Evolutionary conservation across 2,113 vertebrate species (phyloP).

Genomic region (Zapornia atra): DNA sequence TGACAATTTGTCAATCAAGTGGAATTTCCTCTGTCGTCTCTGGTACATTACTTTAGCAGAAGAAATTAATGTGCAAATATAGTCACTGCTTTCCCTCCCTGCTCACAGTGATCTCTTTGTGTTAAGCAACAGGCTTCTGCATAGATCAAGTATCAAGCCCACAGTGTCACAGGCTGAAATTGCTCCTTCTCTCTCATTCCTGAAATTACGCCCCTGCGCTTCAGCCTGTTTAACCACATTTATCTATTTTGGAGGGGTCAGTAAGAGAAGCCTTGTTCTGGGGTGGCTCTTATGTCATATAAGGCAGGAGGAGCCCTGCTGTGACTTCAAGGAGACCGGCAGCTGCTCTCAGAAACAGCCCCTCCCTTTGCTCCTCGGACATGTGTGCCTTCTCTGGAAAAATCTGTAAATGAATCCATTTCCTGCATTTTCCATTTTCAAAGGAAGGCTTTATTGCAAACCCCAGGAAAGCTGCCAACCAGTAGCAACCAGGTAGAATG

Average conservation of each 20-base stretch:
- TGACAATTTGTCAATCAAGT: conserved; percentile 43
- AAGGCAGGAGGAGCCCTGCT: not conserved
- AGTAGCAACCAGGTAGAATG: not conserved
- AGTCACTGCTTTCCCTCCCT: conserved; percentile 16
- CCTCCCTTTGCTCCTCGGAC: not conserved
- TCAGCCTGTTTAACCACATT: not conserved
- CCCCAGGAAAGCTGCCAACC: not conserved
- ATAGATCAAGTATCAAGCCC: conserved; percentile 7
- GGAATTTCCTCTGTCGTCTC: not conserved
- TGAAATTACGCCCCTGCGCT: not conserved
- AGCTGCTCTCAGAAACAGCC: not conserved
- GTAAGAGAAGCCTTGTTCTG: not conserved
- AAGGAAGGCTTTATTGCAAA: not conserved
- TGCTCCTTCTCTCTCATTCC: not conserved
- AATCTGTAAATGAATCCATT: not conserved
- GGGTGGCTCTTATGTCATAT: not conserved
- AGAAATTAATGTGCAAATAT: conserved; percentile 18
- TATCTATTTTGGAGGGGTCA: not conserved
- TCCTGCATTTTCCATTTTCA: not conserved
- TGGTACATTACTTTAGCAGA: conserved; percentile 23
- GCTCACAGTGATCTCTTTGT: conserved; percentile 60
- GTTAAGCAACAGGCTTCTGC: conserved; percentile 33
- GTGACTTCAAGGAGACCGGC: not conserved
- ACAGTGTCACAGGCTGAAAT: not conserved
- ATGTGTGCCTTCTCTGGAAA: not conserved